Conservation (phyloP, 64 coral and sea anemone species). For the Stylophora pistillata region DNA sequence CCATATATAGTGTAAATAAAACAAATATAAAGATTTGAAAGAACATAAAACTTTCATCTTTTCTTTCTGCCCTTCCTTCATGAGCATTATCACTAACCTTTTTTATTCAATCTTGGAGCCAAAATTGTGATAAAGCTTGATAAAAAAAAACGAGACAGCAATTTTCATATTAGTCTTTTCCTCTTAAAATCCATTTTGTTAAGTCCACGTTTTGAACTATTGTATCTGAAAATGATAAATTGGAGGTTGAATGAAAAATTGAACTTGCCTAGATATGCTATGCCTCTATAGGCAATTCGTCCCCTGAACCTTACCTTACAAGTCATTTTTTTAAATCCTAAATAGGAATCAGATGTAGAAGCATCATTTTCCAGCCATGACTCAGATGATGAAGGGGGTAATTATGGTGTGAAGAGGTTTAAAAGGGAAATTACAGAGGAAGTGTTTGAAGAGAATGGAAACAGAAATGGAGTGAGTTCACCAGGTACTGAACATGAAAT, state of each 20-base stretch:
- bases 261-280: neutral
- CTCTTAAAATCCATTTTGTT: no score
- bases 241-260: neutral
- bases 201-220: no score
- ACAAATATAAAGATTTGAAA: no score
- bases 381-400: conserved; percentile 79
- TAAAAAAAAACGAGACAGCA: no score
- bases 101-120: no score
- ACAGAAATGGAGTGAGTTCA: conserved; percentile 70
- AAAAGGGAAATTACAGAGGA: conserved; percentile 74
- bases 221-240: neutral
- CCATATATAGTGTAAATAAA: no score
- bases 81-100: no score
- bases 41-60: no score
- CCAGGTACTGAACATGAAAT: conserved; percentile 44
- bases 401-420: conserved; percentile 54
- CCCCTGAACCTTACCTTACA: neutral
- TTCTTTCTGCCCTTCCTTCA: no score
- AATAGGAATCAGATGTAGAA: conserved; percentile 79
- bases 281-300: no score
- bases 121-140: no score
- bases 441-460: conserved; percentile 89
- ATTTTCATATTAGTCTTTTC: no score
- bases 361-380: conserved; percentile 96
- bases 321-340: neutral